These are phyloP conservation scores for Cassiopea andromeda DNA, from an alignment of 30 jellyfish, hydroid and myxozoan genomes.

Conservation along the genomic window DNA sequence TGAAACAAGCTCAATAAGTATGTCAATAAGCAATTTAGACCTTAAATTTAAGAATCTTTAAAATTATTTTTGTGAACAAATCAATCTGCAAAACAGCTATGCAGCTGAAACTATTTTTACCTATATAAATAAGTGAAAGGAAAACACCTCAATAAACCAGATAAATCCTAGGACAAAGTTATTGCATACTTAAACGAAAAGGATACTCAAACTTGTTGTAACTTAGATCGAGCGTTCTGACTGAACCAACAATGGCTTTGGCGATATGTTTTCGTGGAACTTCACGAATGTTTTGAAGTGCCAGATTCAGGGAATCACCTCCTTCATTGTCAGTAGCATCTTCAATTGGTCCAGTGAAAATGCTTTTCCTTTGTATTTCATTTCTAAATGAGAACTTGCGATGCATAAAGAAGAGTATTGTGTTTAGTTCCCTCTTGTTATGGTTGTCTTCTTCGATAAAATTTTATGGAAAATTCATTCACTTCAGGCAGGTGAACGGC, in stretches of 20 bases:
- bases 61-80: no score
- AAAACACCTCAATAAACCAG: no score
- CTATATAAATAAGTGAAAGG: no score
- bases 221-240: constrained; percentile 53
- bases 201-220: constrained; percentile 55
- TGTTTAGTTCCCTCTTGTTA: neutral
- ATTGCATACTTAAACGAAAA: neutral
- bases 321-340: neutral
- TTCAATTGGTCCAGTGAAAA: neutral
- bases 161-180: no score
- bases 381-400: neutral
- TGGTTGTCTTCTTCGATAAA: neutral
- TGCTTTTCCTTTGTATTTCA: neutral
- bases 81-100: no score
- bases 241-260: neutral
- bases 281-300: constrained; percentile 11
- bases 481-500: neutral
- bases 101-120: no score
- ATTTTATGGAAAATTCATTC: neutral
- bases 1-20: no score
- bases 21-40: no score
- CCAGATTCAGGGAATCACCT: constrained; percentile 33
- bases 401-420: neutral
- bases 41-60: no score
- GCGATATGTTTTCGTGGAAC: constrained; percentile 1